Base-by-base conservation (phyloP, 2,797 vertebrate species). In the Orientallactaga sibirica region DNA sequence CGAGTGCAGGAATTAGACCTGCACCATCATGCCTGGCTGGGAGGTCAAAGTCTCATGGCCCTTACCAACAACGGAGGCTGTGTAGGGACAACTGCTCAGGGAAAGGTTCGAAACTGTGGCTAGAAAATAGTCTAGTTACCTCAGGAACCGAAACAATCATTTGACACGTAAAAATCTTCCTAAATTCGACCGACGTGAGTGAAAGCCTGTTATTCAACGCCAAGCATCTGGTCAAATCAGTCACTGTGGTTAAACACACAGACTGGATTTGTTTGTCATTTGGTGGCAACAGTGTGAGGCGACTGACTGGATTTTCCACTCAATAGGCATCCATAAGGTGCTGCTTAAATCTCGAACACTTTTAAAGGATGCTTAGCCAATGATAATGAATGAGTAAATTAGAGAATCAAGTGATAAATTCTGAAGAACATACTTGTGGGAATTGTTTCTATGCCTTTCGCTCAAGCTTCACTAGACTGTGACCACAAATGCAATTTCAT, bases 401-500 rank as follows among this genome's bases (percentile, higher is more conserved):
- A 6, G 58, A 93, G 73, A 91, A 61, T 1, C 3, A 15, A 76
- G 25, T 10, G 33, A 29, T 24, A 80, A 41, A 9, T 58, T 80
- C 78, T 80, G 27, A 83, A 77, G 64, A 93, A 76, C 27, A 25
- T 29, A 14, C 80, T 61, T 66, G 12, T 70, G 61, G 58, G 70
- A 74, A 52, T 67, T 24, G 10, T 66, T 79, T 90, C 64, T 61
- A 2, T 73, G 14, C 83, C n/a, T 86, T 76, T 29, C 25, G 68
- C 19, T 86, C 55, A 43, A 12, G 68, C 61, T 81, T 88, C 77
- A 16, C 64, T 66, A 7, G 33, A 22, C 80, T 43, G 22, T 16
- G 89, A 84, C 80, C 75, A 37, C 87, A 91, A 74, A 61, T 25
- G 24, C 29, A 29, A 82, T 89, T 83, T 81, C 77, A 71, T 87